Base-by-base conservation (phyloP, 2,113 vertebrate species). In the Phainopepla nitens region DNA sequence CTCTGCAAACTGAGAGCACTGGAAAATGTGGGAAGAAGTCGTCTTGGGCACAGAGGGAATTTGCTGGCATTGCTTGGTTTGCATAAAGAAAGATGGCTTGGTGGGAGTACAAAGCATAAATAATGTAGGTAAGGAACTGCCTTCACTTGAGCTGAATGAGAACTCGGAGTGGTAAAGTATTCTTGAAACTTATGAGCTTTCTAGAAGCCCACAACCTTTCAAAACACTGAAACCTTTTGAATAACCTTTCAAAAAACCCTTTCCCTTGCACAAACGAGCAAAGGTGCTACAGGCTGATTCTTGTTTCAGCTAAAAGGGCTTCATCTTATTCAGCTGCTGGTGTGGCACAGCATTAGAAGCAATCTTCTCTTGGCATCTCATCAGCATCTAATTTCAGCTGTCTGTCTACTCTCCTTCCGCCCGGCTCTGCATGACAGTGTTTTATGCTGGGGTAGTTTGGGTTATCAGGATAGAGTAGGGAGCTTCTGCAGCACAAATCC, bases 321-420 rank as follows among this genome's bases (percentile, higher is more conserved):
- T 73, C 54, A 29, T 82, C 35, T 76, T 50, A 15, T 65, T 80
- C 39, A 60, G 71, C 27, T 53, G 44, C 39, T 83, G 93, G 62
- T 36, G 9, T 82, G 62, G 49, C 36, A n/a, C 1, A 15, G 17
- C 39, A 70, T 85, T 87, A 93, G 50, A 65, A 88, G 45, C 79
- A 80, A 86, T 96, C 90, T 87, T 66, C 49, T 70, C 51, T 71
- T 91, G 92, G 90, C 87, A 82, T 82, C 87, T 93, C 58, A 80
- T 96, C 95, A 94, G 79, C 39, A 41, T 80, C n/a, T 66, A 47
- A 81, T 93, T 93, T 88, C 90, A 62, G 23, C 56, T 78, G 85
- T 82, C 76, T 88, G 88, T 60, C 89, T 95, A 47, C 35, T 89
- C 13, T 54, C 39, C 68, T 90, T 96, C 92, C 1, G 0, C 68